These are phyloP conservation scores for Drosophila parabipectinata DNA, from an alignment of 1,140 invertebrate genomes.

Conservation along the genomic window DNA sequence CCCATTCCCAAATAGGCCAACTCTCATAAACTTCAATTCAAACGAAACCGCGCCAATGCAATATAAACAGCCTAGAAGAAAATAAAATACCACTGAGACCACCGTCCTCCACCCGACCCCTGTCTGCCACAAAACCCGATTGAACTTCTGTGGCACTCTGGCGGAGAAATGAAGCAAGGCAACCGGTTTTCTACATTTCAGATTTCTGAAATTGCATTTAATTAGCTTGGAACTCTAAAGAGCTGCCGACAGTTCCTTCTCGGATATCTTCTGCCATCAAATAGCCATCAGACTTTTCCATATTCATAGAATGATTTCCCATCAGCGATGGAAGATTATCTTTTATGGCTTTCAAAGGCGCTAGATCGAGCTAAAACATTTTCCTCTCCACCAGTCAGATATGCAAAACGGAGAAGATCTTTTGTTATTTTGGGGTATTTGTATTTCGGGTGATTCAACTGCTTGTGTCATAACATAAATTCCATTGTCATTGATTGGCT, in stretches of 20 bases:
- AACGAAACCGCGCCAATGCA: slow-evolving; percentile 33
- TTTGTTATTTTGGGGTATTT: slow-evolving; percentile 17
- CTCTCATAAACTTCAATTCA: slow-evolving; percentile 60
- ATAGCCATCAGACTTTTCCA: slow-evolving; percentile 31
- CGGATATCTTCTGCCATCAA: slow-evolving; percentile 8
- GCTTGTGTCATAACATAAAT: slow-evolving; percentile 68
- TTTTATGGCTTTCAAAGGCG: slow-evolving; percentile 48
- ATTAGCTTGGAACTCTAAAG: slow-evolving; percentile 46
- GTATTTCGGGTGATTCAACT: slow-evolving; percentile 51
- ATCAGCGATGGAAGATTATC: slow-evolving; percentile 40
- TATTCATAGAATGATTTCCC: slow-evolving; percentile 53
- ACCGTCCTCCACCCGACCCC: slow-evolving; percentile 19
- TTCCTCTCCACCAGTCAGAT: slow-evolving; percentile 39
- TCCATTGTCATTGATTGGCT: slow-evolving; percentile 8
- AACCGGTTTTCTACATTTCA: slow-evolving; percentile 48
- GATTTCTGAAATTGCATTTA: slow-evolving; percentile 68
- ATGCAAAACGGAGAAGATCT: slow-evolving; percentile 55
- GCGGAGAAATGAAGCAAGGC: slow-evolving; percentile 8
- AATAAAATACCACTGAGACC: slow-evolving; percentile 22
- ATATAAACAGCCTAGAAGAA: slow-evolving; percentile 16
- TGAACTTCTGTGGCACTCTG: slow-evolving; percentile 16
- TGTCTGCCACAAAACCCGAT: slow-evolving; percentile 4
- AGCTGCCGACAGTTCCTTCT: slow-evolving; percentile 25
- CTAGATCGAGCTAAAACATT: slow-evolving; percentile 47
- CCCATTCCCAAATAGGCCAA: neutral